Conservation (phyloP, 2,797 vertebrate species). For the Fistularia tabacaria region DNA sequence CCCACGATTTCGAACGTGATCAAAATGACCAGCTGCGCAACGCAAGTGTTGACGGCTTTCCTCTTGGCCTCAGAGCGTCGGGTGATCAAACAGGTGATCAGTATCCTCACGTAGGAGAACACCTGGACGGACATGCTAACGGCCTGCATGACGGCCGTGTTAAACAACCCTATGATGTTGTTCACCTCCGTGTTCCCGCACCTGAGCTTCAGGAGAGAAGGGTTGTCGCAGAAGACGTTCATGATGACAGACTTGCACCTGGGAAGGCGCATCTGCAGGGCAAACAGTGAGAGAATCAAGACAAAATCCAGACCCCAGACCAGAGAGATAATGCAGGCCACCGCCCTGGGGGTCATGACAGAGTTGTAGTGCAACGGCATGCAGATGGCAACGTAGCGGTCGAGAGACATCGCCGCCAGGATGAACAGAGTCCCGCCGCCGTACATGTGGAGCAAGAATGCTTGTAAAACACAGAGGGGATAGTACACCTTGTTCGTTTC, state of each 20-base stretch:
- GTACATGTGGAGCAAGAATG: constrained; percentile 75
- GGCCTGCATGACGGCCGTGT: constrained; percentile 61
- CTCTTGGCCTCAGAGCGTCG: constrained; percentile 53
- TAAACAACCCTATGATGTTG: constrained; percentile 68
- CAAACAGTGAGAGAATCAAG: constrained; percentile 60
- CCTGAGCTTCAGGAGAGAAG: constrained; percentile 68
- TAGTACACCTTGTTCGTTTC: constrained; percentile 59
- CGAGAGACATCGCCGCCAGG: constrained; percentile 75
- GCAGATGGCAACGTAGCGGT: constrained; percentile 75
- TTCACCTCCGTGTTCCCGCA: constrained; percentile 64
- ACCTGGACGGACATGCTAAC: constrained; percentile 61
- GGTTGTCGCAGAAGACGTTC: constrained; percentile 76
- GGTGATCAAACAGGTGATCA: constrained; percentile 61
- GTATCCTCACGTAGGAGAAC: constrained; percentile 72
- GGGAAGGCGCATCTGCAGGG: constrained; percentile 58
- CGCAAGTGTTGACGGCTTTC: constrained; percentile 73
- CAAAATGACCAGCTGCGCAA: constrained; percentile 69
- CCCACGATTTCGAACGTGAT: constrained; percentile 65
- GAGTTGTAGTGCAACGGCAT: constrained; percentile 67
- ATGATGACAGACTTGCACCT: constrained; percentile 59
- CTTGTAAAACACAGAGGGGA: constrained; percentile 72
- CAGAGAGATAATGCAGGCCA: constrained; percentile 51
- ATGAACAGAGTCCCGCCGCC: constrained; percentile 71
- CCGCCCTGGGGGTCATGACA: constrained; percentile 56
- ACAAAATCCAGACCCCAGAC: constrained; percentile 70